These are phyloP conservation scores for Pangasius larnaudii DNA, from an alignment of 2,797 vertebrate species.

Conservation along the genomic window DNA sequence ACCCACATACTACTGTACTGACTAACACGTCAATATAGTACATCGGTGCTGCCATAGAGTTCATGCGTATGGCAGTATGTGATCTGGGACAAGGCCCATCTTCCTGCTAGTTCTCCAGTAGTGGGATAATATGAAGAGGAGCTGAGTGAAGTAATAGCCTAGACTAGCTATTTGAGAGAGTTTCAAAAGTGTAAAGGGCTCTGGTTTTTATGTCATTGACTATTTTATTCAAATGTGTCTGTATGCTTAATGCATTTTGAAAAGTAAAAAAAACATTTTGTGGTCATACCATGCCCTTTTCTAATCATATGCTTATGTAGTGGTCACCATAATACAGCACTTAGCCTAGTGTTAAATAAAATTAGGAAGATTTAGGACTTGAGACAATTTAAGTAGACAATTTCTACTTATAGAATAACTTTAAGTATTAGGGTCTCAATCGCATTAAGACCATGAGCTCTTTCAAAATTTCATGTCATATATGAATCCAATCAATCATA, in stretches of 20 bases:
- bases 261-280: constrained; percentile 79
- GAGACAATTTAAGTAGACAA: not conserved
- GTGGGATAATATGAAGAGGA: constrained; percentile 26
- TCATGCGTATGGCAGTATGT: not conserved
- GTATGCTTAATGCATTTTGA: constrained; percentile 82
- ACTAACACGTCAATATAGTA: not conserved
- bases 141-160: constrained; percentile 47
- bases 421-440: not conserved
- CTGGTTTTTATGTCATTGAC: constrained; percentile 72
- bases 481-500: no score
- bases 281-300: constrained; percentile 63
- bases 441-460: not conserved
- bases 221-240: constrained; percentile 77
- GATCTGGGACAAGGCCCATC: not conserved
- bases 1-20: not conserved
- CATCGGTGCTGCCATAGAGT: no score
- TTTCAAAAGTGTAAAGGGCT: constrained; percentile 59
- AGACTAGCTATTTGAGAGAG: constrained; percentile 27
- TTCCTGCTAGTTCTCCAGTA: not conserved
- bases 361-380: not conserved
- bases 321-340: not conserved
- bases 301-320: not conserved
- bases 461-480: no score
- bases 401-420: not conserved
- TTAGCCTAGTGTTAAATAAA: not conserved